These are phyloP conservation scores for Kuschelorhynchus macadamiae DNA, from an alignment of 2,888 invertebrate species.

Conservation along the genomic window DNA sequence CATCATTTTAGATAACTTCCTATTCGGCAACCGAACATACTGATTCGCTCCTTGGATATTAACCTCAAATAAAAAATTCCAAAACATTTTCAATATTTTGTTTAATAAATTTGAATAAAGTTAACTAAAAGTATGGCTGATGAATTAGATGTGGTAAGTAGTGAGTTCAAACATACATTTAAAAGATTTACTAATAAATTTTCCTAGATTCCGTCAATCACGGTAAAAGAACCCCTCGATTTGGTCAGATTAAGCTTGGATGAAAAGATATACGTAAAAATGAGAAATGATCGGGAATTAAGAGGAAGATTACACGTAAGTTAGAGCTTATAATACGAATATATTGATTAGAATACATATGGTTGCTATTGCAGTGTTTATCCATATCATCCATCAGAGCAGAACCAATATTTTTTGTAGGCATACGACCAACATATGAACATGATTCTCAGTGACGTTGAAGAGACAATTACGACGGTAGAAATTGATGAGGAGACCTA, in stretches of 20 bases:
- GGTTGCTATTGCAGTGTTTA: not conserved
- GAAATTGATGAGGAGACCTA: slow-evolving; percentile 98
- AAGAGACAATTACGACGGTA: slow-evolving; percentile 97
- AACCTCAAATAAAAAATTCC: no score
- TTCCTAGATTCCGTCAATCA: slow-evolving; percentile 85
- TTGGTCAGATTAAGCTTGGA: slow-evolving; percentile 96
- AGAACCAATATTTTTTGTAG: slow-evolving; percentile 71
- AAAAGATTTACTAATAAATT: slow-evolving; percentile 8
- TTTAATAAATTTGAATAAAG: no score
- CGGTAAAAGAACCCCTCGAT: slow-evolving; percentile 98
- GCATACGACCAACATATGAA: slow-evolving; percentile 99
- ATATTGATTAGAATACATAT: not conserved
- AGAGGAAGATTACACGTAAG: slow-evolving; percentile 92
- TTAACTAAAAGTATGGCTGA: slow-evolving; percentile 42
- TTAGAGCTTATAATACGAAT: slow-evolving; percentile 6
- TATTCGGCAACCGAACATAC: no score
- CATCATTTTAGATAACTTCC: no score
- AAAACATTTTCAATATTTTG: no score
- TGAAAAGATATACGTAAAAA: slow-evolving; percentile 98
- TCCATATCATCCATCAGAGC: slow-evolving; percentile 2
- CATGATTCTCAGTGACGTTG: slow-evolving; percentile 98
- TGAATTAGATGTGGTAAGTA: slow-evolving; percentile 51
- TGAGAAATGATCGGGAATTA: slow-evolving; percentile 98
- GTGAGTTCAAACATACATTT: not conserved
- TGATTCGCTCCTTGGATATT: no score